Base-by-base conservation (phyloP, 1,140 invertebrate genomes). In the Drosophila sp. region DNA sequence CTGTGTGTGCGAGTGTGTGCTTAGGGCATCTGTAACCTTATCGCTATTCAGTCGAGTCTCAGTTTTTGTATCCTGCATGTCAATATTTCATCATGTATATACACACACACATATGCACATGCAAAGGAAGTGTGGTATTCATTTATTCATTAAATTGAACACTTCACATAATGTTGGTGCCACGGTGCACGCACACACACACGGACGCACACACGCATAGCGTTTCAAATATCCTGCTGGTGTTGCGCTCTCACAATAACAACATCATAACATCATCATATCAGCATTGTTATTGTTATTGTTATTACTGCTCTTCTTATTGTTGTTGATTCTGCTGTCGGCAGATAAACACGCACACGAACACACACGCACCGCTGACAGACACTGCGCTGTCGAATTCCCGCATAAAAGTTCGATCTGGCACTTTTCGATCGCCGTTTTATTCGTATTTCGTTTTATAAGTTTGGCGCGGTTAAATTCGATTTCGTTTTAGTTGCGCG, bases 1-100 rank as follows among this genome's bases (percentile, higher is more conserved):
- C 25, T 34, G 38, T 48, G 25, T 46, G 32, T 45, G 7, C 21
- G n/a, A 36, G 48, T 61, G 72, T 87, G 46, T 76, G 71, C 61
- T 76, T 82, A 82, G 83, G 83, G 76, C 83, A 87, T 87, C 83
- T 89, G 83, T 80, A 89, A 89, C 83, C 84, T 89, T 83, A 89
- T 89, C 83, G 78, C 78, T 51, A 69, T 72, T 78, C 61, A 66
- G 56, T 78, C 71, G 56, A 78, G 66, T 76, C 67, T 66, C 65
- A 59, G 38, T 66, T 81, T 74, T 77, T 69, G 58, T 74, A 78
- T 67, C 58, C 72, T 77, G 75, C 72, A 71, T 66, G 69, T 78
- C 78, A 71, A 65, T 82, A 79, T 82, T 82, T 81, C 71, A 80
- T 80, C 71, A 36, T 62, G 16, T 51, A 18, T 61, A 34, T 38